These are phyloP conservation scores for Sphyrna mokarran DNA, from an alignment of 2,113 vertebrate species.

Conservation along the genomic window DNA sequence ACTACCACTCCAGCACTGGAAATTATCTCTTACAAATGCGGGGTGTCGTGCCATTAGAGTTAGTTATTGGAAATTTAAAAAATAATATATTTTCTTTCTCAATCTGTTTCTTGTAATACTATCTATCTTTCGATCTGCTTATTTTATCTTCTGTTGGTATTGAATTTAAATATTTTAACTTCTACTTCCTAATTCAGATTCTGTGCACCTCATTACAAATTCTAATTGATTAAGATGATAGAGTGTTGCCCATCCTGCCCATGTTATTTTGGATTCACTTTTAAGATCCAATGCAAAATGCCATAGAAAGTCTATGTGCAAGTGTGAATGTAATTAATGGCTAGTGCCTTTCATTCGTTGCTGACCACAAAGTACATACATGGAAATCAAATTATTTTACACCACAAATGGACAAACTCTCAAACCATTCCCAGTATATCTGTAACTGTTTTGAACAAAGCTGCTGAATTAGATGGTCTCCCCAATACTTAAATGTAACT, in stretches of 20 bases:
- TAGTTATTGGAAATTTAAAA: too few relatives aligned
- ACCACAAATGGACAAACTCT: neutral
- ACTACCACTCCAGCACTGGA: neutral
- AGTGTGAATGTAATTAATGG: neutral
- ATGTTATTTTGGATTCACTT: neutral
- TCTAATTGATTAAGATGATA: neutral
- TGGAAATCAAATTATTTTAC: neutral
- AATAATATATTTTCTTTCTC: neutral
- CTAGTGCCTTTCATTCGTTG: neutral
- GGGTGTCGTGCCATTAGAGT: too few relatives aligned
- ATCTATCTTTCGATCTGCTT: neutral
- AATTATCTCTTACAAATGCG: neutral
- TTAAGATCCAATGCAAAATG: neutral
- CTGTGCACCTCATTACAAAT: neutral
- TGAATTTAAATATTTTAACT: neutral
- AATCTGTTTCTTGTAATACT: neutral
- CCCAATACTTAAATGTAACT: slow-evolving; percentile 24
- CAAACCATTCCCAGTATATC: neutral
- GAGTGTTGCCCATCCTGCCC: neutral
- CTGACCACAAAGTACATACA: neutral
- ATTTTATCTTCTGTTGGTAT: neutral
- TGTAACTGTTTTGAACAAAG: neutral
- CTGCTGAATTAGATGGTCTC: neutral
- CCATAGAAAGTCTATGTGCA: neutral
- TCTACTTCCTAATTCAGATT: neutral